Conservation (phyloP, 2,797 vertebrate species). For the Setipinna tenuifilis region DNA sequence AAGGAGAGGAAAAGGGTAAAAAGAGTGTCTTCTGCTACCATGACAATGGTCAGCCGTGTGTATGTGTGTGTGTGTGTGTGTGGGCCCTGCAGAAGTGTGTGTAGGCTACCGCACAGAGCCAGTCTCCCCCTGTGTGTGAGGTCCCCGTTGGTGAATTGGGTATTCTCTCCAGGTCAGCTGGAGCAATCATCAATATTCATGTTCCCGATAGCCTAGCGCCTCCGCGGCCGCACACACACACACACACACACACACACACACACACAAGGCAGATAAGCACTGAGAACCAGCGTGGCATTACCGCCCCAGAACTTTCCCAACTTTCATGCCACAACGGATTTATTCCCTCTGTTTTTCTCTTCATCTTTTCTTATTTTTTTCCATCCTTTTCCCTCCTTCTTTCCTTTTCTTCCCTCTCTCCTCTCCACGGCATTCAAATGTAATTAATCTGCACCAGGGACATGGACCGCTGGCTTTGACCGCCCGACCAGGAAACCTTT, state of each 20-base stretch:
- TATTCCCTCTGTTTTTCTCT: constrained; percentile 59
- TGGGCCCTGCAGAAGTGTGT: background rate
- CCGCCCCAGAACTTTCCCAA: constrained; percentile 58
- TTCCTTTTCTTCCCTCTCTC: constrained; percentile 50
- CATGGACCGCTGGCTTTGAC: constrained; percentile 65
- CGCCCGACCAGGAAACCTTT: constrained; percentile 64
- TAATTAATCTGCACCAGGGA: constrained; percentile 77
- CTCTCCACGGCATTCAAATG: constrained; percentile 60
- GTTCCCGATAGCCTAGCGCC: constrained; percentile 62
- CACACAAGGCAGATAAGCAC: constrained; percentile 63
- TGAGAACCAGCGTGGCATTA: constrained; percentile 54
- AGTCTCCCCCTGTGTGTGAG: background rate
- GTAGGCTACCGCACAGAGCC: background rate
- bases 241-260: too few relatives aligned
- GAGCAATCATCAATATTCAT: constrained; percentile 75
- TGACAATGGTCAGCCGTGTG: background rate
- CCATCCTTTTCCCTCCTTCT: constrained; percentile 52
- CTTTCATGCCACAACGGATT: constrained; percentile 64
- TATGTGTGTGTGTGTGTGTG: too few relatives aligned
- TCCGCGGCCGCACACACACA: too few relatives aligned
- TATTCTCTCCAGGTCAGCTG: constrained; percentile 61
- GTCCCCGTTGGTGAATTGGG: background rate
- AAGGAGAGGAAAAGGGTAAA: too few relatives aligned
- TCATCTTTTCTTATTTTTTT: constrained; percentile 61
- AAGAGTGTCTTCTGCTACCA: background rate